Percentiles rank a stretch among this genome's conserved stretches.
Evolutionary conservation across 2,113 vertebrate genomes (phyloP).

Genomic region (Archocentrus centrarchus): DNA sequence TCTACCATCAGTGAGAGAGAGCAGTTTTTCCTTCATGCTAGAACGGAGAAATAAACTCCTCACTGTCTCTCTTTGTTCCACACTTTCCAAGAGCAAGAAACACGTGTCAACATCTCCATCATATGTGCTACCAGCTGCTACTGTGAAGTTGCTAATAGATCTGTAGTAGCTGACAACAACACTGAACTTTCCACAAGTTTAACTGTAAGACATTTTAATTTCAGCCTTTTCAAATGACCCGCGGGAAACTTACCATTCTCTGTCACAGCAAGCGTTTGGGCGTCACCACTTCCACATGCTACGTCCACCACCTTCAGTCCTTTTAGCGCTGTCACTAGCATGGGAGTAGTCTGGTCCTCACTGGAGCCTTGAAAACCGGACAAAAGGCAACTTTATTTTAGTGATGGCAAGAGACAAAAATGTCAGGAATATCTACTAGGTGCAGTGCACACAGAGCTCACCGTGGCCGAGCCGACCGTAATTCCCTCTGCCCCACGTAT

Average conservation of each 20-base stretch:
- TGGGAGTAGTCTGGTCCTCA: constrained; percentile 96
- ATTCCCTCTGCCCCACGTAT: constrained; percentile 97
- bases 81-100: background rate
- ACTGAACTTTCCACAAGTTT: background rate
- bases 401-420: background rate
- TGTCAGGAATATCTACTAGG: background rate
- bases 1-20: too few species aligned
- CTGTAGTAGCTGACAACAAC: background rate
- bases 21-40: too few species aligned
- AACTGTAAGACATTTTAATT: background rate
- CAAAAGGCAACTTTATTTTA: background rate
- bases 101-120: background rate
- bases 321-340: constrained; percentile 94
- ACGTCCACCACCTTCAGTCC: constrained; percentile 95
- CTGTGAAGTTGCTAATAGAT: background rate
- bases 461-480: constrained; percentile 97
- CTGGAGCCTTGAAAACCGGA: constrained; percentile 86
- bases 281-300: constrained; percentile 95
- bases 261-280: constrained; percentile 95
- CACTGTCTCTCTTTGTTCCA: too few species aligned
- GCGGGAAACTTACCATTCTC: constrained; percentile 87
- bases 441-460: constrained; percentile 58
- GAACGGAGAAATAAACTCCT: too few species aligned
- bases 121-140: background rate
- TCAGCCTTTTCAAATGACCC: background rate